A percentile compares a stretch with the other conserved stretches of the same genome.
Evolutionary conservation across 1,140 invertebrate genomes (phyloP).

Genomic region (Archivesica marissinica): DNA sequence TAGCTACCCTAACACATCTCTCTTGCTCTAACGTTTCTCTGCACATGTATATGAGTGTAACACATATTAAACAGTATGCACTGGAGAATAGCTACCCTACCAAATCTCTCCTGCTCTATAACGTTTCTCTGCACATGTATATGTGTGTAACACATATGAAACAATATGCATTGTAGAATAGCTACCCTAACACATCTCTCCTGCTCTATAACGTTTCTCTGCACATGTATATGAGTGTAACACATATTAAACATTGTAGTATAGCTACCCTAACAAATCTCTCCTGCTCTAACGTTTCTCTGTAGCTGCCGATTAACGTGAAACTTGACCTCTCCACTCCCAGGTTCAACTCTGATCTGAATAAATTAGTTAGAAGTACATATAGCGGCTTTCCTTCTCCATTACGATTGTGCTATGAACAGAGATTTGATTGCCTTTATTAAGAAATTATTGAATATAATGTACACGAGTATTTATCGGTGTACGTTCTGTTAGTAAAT

Average conservation of each 20-base stretch:
- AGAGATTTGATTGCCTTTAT: too few species aligned
- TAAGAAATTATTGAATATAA: too few species aligned
- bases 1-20: conserved; percentile 80
- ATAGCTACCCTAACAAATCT: conserved; percentile 80
- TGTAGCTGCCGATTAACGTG: conserved; percentile 80
- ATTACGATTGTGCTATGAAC: too few species aligned
- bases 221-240: too few species aligned
- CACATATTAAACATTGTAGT: too few species aligned
- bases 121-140: conserved; percentile 76
- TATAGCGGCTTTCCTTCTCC: too few species aligned
- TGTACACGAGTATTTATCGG: too few species aligned
- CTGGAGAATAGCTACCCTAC: too few species aligned
- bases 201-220: conserved; percentile 72
- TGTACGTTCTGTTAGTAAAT: too few species aligned
- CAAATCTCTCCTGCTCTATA: conserved; percentile 76
- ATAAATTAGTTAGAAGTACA: conserved; percentile 11
- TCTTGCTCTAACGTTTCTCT: conserved; percentile 75
- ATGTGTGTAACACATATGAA: conserved; percentile 83
- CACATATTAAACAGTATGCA: too few species aligned
- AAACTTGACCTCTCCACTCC: conserved; percentile 82
- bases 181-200: conserved; percentile 79
- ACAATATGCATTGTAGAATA: too few species aligned
- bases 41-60: conserved; percentile 81
- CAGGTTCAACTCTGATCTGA: conserved; percentile 82
- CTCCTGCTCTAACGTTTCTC: conserved; percentile 74